A percentile compares a stretch with the other conserved stretches of the same genome.
Evolutionary conservation across 2,113 vertebrate species (phyloP).

Genomic region (Pluvialis apricaria): DNA sequence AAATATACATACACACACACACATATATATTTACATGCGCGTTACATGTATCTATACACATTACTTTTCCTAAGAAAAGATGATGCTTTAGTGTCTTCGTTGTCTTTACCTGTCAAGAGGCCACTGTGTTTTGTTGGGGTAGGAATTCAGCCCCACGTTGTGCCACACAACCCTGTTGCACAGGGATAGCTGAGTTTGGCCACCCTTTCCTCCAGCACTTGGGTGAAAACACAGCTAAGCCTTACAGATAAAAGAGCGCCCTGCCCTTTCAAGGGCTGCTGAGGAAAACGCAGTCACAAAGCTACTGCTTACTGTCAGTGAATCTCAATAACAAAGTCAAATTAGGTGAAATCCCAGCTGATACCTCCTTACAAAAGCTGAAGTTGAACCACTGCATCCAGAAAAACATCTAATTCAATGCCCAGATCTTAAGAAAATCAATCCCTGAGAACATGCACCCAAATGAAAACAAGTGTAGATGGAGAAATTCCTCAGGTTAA

Average conservation of each 20-base stretch:
- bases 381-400: not conserved
- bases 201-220: not conserved
- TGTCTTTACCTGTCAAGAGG: not conserved
- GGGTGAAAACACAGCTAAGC: not conserved
- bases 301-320: not conserved
- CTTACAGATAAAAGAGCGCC: not conserved
- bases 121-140: not conserved
- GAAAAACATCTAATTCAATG: not conserved
- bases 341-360: constrained; percentile 16
- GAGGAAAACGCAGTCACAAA: not conserved
- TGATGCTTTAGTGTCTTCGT: accelerated
- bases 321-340: not conserved
- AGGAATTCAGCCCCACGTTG: not conserved
- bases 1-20: accelerated
- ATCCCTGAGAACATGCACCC: not conserved
- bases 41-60: too few species aligned
- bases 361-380: not conserved
- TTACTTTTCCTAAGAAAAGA: not conserved
- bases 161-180: not conserved
- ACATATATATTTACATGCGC: not conserved
- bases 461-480: constrained; percentile 30
- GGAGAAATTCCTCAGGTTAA: constrained; percentile 39
- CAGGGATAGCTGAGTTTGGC: accelerated
- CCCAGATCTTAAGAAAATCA: constrained; percentile 35
- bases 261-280: not conserved